Evolutionary conservation across 2,797 vertebrate genomes (phyloP).

Genomic region (Cirrhinus molitorella): DNA sequence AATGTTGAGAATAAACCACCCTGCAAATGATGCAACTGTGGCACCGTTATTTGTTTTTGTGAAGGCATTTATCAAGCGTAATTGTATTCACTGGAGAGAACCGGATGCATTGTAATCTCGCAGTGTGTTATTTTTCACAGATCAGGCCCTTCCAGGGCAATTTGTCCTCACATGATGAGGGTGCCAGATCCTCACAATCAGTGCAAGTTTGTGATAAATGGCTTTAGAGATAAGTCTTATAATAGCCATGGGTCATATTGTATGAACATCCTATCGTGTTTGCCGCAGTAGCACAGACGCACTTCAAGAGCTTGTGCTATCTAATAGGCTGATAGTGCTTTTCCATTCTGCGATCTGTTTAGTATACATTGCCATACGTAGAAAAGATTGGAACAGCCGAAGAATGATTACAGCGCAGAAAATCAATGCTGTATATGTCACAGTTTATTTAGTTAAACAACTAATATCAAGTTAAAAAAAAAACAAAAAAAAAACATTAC

Average conservation of each 20-base stretch:
- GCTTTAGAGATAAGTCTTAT: conserved; percentile 62
- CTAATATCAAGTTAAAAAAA: conserved; percentile 50
- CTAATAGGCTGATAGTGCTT: conserved; percentile 58
- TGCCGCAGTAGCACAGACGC: conserved; percentile 44
- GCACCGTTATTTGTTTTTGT: conserved; percentile 59
- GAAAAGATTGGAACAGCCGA: conserved; percentile 20
- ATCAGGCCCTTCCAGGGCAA: conserved; percentile 60
- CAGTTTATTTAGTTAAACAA: conserved; percentile 51
- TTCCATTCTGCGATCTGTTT: conserved; percentile 43
- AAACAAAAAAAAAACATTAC: too few relatives aligned
- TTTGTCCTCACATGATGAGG: conserved; percentile 65
- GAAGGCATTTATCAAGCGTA: conserved; percentile 65
- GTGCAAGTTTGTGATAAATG: conserved; percentile 63
- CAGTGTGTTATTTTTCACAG: conserved; percentile 59
- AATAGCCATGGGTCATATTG: conserved; percentile 60
- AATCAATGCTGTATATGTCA: conserved; percentile 58
- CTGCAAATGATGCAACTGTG: conserved; percentile 46
- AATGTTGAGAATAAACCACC: conserved; percentile 38
- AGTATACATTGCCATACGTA: conserved; percentile 54
- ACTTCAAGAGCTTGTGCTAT: conserved; percentile 50
- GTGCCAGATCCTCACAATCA: conserved; percentile 63
- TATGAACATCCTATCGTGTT: conserved; percentile 55
- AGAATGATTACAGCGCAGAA: conserved; percentile 56
- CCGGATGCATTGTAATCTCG: conserved; percentile 61
- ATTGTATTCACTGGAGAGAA: conserved; percentile 63